phyloP scores from a whole-genome alignment of 2,888 invertebrate genomes.

The Hoplodrina ambigua region DNA sequence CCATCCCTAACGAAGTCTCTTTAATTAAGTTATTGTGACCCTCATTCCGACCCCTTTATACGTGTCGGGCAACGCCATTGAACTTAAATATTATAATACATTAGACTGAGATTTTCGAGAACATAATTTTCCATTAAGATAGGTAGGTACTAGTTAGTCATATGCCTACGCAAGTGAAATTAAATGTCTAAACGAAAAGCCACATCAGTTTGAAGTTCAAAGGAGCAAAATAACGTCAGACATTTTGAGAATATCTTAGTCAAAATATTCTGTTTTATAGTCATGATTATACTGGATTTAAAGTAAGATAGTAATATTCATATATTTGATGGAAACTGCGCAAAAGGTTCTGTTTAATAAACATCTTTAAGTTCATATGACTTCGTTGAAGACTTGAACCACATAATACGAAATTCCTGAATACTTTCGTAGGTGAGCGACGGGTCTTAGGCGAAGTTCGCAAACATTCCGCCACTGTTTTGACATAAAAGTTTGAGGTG shows the following conservation, averaged over 20 bases:
- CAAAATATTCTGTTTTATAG: slow-evolving; percentile 25
- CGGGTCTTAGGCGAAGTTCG: slow-evolving; percentile 26
- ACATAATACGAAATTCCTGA: slow-evolving; percentile 29
- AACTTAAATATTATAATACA: slow-evolving; percentile 45
- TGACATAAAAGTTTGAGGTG: slow-evolving; percentile 67
- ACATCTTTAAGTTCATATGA: slow-evolving; percentile 8
- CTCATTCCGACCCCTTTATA: slow-evolving; percentile 62
- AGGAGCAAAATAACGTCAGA: slow-evolving; percentile 10
- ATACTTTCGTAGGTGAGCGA: slow-evolving; percentile 27
- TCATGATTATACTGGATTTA: slow-evolving; percentile 7
- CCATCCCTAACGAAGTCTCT: slow-evolving; percentile 72
- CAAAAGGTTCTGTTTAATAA: slow-evolving; percentile 19
- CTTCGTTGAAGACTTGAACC: slow-evolving; percentile 10
- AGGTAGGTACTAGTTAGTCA: slow-evolving; percentile 14
- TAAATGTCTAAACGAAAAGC: slow-evolving; percentile 18
- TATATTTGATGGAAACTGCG: slow-evolving; percentile 5
- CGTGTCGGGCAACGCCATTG: slow-evolving; percentile 49
- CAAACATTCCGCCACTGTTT: slow-evolving; percentile 53
- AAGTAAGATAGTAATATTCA: slow-evolving; percentile 16
- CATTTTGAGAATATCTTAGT: slow-evolving; percentile 18
- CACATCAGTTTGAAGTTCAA: slow-evolving; percentile 25
- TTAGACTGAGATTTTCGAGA: slow-evolving; percentile 46
- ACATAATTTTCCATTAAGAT: slow-evolving; percentile 32
- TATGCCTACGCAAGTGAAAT: slow-evolving; percentile 17
- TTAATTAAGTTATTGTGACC: slow-evolving; percentile 76